Percentiles rank a stretch among this genome's conserved stretches.
Evolutionary conservation across 2,888 invertebrate species (phyloP).

Genomic region (Clivina fossor): DNA sequence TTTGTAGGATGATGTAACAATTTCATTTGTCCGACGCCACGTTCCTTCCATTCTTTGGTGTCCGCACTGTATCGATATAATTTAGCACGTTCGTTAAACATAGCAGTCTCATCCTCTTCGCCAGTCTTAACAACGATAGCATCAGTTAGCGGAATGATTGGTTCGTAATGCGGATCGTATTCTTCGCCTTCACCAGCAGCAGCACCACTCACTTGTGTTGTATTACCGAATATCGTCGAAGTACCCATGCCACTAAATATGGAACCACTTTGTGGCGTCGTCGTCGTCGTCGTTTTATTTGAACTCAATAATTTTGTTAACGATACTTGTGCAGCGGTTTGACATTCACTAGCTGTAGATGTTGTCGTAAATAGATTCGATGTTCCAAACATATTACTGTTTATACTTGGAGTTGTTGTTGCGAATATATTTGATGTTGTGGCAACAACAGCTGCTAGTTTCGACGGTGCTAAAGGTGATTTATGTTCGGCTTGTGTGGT

Average conservation of each 20-base stretch:
- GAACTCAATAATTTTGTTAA: no score
- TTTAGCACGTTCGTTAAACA: slow-evolving; percentile 81
- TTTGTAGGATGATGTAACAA: slow-evolving; percentile 73
- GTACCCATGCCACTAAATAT: slow-evolving; percentile 1
- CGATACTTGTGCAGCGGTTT: no score
- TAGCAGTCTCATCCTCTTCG: slow-evolving; percentile 80
- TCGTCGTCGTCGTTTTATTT: neutral
- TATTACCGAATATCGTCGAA: slow-evolving; percentile 12
- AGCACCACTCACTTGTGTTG: slow-evolving; percentile 18
- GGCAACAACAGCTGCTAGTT: slow-evolving; percentile 18
- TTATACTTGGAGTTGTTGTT: neutral
- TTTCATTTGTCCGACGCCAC: slow-evolving; percentile 90
- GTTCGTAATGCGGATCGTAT: slow-evolving; percentile 87
- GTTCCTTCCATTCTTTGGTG: slow-evolving; percentile 89
- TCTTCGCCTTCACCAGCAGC: slow-evolving; percentile 38
- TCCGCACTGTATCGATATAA: slow-evolving; percentile 74
- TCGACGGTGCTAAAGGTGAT: slow-evolving; percentile 27
- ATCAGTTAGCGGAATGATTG: slow-evolving; percentile 85
- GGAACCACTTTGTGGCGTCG: neutral
- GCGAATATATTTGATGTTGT: neutral
- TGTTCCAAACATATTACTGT: slow-evolving; percentile 33
- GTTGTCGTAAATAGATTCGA: slow-evolving; percentile 16
- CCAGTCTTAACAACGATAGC: slow-evolving; percentile 84
- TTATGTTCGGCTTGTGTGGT: slow-evolving; percentile 16
- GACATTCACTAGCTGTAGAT: slow-evolving; percentile 17